Base-by-base conservation (phyloP, 2,888 invertebrate genomes). In the Perizoma flavofasciatum region DNA sequence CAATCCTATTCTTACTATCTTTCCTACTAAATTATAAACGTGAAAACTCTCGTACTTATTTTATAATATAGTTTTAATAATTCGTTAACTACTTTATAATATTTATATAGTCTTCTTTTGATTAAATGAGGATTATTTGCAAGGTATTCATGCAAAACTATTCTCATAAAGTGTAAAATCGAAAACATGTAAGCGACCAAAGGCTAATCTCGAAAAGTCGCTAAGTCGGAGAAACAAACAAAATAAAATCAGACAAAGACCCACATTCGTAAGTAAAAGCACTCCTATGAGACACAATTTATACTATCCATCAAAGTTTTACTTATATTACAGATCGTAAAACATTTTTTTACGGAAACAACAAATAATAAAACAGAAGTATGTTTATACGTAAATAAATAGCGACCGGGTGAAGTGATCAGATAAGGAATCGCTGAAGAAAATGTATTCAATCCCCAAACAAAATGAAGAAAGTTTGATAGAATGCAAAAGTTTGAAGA, bases 361-460 rank as follows among this genome's bases (percentile, higher is more conserved):
- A 55, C 44, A 63, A 57, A 46, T 52, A 63, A 55, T 40, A 54
- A 41, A 51, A 37, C 33, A 45, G 47, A 49, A 61, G 46, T 52
- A 50, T 43, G 59, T 22, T 43, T 58, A 32, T 5, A 33, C 34
- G 7, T 32, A 8, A 55, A 51, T 55, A 41, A 55, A 54, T 22
- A 22, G 22, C 22, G 22, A 22, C 22, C 22, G 22, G 22, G 22
- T 2, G 22, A 22, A 22, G 22, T 60, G 52, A 58, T 59, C 45
- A 55, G 52, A 63, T 63, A 66, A 61, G 50, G 59, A 59, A 53
- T 53, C 61, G 53, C 40, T 39, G 11, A 52, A 59, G 59, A 8
- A 53, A 72, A 72, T 62, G 70, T 71, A 63, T 70, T 67, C 71
- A 67, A 70, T 69, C 65, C 66, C 61, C 65, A 63, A 60, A 63